Evolutionary conservation across 2,113 vertebrate species (phyloP), one percentile per base, ranked within the genome.

Genomic region (Eubucco bourcierii): DNA sequence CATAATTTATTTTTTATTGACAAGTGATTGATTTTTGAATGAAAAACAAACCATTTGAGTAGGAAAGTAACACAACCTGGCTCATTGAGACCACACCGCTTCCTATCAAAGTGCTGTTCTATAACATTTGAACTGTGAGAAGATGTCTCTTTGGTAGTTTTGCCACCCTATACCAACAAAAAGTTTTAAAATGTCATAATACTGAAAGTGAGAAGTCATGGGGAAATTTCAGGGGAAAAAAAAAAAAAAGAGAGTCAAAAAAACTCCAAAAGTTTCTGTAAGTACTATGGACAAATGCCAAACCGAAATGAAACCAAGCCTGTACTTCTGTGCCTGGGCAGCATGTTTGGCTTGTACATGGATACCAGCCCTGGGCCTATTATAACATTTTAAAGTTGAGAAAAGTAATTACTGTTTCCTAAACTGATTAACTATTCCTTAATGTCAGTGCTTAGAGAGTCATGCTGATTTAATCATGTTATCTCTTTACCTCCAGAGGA

Each of bases 401-500:
- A 87, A 82, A 75, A 94, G 44, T 88, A 80, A 90, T 94, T 63
- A 53, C 79, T 93, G 83, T 93, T 96, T 90, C 84, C 64, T 96
- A 96, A 96, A 90, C 91, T 92, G 75, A 55, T 96, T 15, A 94
- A 92, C 68, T 92, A 88, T 85, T 84, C 93, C 91, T 86, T 91
- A 84, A 84, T 94, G 77, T 60, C 92, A 64, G 84, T 84, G 77
- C 79, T 90, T 52, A 53, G 83, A 76, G 90, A 87, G 16, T 71
- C 88, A 59, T 90, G 72, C 90, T 97, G 95, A 96, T 94, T 94
- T 95, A 95, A 96, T 84, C 75, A 64, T 95, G 86, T 94, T 96
- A 73, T 97, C 95, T 94, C 86, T 98, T 87, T 96, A 78, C 97
- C 97, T 97, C 66, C 98, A 99, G 98, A 98, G 98, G 91, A 99